Evolutionary conservation across 1,140 invertebrate species (phyloP).

Genomic region (Cotesia typhae): DNA sequence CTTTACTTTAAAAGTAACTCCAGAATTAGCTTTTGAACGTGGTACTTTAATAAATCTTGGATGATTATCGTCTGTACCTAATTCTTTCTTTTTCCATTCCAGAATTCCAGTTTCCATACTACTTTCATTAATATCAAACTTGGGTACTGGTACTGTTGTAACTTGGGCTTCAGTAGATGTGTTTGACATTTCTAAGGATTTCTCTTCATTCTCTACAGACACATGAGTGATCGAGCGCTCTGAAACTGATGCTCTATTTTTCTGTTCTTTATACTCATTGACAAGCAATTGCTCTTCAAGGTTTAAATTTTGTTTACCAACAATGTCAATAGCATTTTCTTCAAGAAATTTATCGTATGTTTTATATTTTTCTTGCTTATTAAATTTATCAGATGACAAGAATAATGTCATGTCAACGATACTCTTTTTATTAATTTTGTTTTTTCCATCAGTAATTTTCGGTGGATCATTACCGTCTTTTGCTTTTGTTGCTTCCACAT

Average conservation of each 20-base stretch:
- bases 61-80: conserved; percentile 53
- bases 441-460: neutral
- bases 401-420: neutral
- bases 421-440: neutral
- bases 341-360: conserved; percentile 43
- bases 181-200: neutral
- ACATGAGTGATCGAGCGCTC: neutral
- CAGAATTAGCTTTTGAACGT: conserved; percentile 67
- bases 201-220: conserved; percentile 19
- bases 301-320: neutral
- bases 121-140: conserved; percentile 16
- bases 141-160: neutral
- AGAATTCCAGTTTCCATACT: conserved; percentile 49
- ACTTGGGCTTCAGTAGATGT: neutral
- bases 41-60: conserved; percentile 74
- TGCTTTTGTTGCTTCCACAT: conserved; percentile 9
- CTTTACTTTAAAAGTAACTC: conserved; percentile 74
- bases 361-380: neutral
- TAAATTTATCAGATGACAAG: neutral
- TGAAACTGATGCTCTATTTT: neutral
- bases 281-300: conserved; percentile 22
- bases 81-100: conserved; percentile 47
- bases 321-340: conserved; percentile 23
- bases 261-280: conserved; percentile 29
- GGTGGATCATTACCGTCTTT: neutral